Base-by-base conservation (phyloP, 2,797 vertebrate species). In the Danio albolineatus region DNA sequence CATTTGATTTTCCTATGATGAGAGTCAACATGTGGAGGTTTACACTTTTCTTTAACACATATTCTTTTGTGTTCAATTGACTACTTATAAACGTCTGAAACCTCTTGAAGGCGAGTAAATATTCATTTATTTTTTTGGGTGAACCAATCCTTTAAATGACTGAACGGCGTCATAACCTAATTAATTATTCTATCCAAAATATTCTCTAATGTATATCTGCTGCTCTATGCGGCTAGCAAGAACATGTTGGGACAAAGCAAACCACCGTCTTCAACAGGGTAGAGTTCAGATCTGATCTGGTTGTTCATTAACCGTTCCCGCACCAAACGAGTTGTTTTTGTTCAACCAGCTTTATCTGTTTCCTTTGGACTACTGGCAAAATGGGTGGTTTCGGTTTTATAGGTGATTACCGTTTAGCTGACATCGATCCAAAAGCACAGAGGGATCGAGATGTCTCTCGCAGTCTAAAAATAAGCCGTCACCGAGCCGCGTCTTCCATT, bases 401-500 rank as follows among this genome's bases (percentile, higher is more conserved):
- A 9, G 4, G 1, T 0, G 17, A 6, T 13, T 7, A 1, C 10
- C 16, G 0, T 19, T 7, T 38, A 39, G 12, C 36, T 8, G 36
- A 13, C 66, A 39, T 8, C 3, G 12, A 51, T 16, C 2, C n/a
- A 10, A 17, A 7, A 0, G 14, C 44, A 19, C 56, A 41, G 3
- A 9, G 2, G 10, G 17, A 6, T 38, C 13, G 75, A 21, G 41
- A 16, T 36, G 53, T 67, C 67, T 78, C 59, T n/a, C 5, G 16
- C 9, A 51, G 8, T 39, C 69, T 73, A 78, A 69, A 82, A 67
- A 78, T 73, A 73, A 69, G 0, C 43, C 39, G 64, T 28, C 79
- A 10, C 17, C 17, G 16, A 46, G 38, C 2, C 3, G 10, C 39
- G 60, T 44, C 74, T 49, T 41, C 80, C 80, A 82, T 82, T 82